Percentiles rank a stretch among this genome's conserved stretches.
Evolutionary conservation across 1,140 invertebrate genomes (phyloP).

Genomic region (Aphidius gifuensis): DNA sequence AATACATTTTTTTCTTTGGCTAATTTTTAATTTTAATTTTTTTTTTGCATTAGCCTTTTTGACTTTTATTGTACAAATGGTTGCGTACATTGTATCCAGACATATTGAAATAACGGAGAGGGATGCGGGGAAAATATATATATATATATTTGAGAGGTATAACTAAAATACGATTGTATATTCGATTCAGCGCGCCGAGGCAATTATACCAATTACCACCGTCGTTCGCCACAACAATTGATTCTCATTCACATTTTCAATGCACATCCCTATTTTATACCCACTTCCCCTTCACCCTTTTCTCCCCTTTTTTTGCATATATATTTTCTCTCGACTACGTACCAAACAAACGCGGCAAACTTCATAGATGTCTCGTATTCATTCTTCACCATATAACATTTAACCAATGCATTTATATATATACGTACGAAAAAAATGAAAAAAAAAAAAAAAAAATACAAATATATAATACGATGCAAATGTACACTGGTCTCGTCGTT

Average conservation of each 20-base stretch:
- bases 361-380: conserved; percentile 8
- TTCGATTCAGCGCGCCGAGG: conserved; percentile 4
- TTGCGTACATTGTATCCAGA: no score
- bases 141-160: no score
- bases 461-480: conserved; percentile 23
- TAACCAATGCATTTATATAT: background rate
- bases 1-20: no score
- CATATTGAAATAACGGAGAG: no score
- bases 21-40: no score
- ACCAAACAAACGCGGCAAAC: background rate
- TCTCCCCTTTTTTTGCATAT: no score
- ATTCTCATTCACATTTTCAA: background rate
- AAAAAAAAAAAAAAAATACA: no score
- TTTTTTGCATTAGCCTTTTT: no score
- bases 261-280: background rate
- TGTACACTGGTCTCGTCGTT: conserved; percentile 17
- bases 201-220: conserved; percentile 15
- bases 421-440: background rate
- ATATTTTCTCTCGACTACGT: no score
- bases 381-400: conserved; percentile 3
- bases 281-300: no score
- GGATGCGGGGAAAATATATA: no score
- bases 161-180: background rate
- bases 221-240: conserved; percentile 6
- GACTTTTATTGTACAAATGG: no score